Evolutionary conservation across 1,140 invertebrate species (phyloP), one percentile per base, ranked within the genome.

Genomic region (Adelges cooleyi): DNA sequence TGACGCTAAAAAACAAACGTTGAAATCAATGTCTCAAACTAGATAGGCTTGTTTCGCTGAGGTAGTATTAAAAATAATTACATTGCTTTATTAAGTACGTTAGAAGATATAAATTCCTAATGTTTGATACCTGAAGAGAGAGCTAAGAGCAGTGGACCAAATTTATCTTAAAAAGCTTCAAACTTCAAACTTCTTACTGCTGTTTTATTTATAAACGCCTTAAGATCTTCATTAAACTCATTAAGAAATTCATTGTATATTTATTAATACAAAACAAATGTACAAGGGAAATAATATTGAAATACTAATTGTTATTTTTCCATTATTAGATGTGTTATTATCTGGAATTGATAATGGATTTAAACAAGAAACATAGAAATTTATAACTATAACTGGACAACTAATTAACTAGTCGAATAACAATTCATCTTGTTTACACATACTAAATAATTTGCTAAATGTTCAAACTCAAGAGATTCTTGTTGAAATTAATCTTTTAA

Each of bases 41-140:
- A 33, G 17, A 20, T 66, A 40, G 65, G 65, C 65, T 48, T 68
- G 67, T 62, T 56, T 49, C 29, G 18, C 68, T n/a, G 68, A 68
- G n/a, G 56, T 65, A 5, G 66, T 68, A 17, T 68, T 40, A 48
- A 67, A 44, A 48, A 36, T 13, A 33, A 68, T 27, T 49, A 65
- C 33, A 10, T 23, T 22, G 15, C 13, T 25, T 52, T 68, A 51
- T 15, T 67, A 23, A 51, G 23, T 42, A n/a, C 42, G 8, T 8
- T 67, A 10, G 23, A 67, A 25, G 56, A 67, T 25, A 62, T 25
- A 15, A 22, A 15, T 29, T 27, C 38, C 17, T n/a, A 48, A 52
- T 29, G 18, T 40, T 50, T 25, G 15, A 15, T 36, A 42, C 27
- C 67, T 17, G 52, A 59, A 62, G 25, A 18, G 11, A 52, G 49